phyloP scores from a whole-genome alignment of 2,888 invertebrate genomes.

The Cetonia aurata region DNA sequence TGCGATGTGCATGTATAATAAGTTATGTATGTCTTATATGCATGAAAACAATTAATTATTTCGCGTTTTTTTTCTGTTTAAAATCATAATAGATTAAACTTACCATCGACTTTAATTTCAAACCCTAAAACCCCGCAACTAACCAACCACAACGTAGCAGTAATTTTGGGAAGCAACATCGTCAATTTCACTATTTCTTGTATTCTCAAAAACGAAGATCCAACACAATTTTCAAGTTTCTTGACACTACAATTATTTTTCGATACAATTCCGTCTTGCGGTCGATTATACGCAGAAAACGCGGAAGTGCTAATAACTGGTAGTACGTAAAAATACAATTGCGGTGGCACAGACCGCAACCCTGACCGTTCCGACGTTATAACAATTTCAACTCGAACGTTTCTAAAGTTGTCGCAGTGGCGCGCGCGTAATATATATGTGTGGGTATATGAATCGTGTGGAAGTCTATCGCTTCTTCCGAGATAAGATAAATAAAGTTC shows the following conservation, averaged over 20 bases:
- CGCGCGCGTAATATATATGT: conserved; percentile 1
- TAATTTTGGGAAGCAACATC: conserved; percentile 14
- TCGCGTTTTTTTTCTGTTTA: neutral
- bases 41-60: no score
- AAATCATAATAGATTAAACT: neutral
- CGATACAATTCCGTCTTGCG: neutral
- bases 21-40: neutral
- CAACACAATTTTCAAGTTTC: neutral
- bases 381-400: conserved; percentile 4
- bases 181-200: neutral
- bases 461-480: neutral
- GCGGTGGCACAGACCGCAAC: conserved; percentile 2
- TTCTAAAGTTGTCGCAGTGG: neutral
- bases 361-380: neutral
- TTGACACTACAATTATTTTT: neutral
- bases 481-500: conserved; percentile 11
- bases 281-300: neutral
- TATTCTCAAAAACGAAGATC: neutral
- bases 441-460: neutral
- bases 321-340: neutral
- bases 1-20: neutral
- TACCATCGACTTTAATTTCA: conserved; percentile 14
- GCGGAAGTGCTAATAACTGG: neutral
- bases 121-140: neutral
- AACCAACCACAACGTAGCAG: conserved; percentile 4